Base-by-base conservation (phyloP, 2,888 invertebrate species). In the Cremastinae sp. region DNA sequence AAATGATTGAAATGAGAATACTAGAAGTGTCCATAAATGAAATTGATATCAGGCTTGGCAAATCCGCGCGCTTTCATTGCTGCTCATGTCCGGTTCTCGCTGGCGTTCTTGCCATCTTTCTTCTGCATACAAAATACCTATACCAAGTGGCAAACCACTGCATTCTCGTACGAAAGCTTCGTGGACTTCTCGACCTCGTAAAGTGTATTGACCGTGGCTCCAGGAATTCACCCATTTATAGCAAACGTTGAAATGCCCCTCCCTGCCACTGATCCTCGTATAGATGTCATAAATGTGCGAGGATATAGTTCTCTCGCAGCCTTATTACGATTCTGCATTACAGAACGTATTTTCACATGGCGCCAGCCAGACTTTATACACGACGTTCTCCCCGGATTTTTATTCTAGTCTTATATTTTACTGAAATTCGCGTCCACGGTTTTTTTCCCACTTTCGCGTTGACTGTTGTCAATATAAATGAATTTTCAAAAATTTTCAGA, bases 301-400 rank as follows among this genome's bases (percentile, higher is more conserved):
- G 75, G 28, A 28, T 28, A 82, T 81, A 84, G 83, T 79, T 75
- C 81, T 66, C 72, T 79, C 79, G 45, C 59, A 70, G 78, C 74
- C 81, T 83, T 84, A 83, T 85, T 84, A 84, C 81, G 77, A 73
- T 78, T 81, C 74, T 68, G 64, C 79, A 83, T 83, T 82, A 81
- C 79, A 66, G 61, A 20, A 41, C 64, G 59, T 68, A 74, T 56
- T 68, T 51, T 45, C 54, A 58, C 68, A 34, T 20, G 70, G 78
- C 76, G 71, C 77, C 78, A 68, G 61, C 49, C 47, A 9, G n/a
- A 18, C 47, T 16, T 22, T 14, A 47, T 10, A 20, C 7, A 58
- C 72, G 49, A 41, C 18, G n/a, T 45, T 59, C 9, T 14, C 18
- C 41, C 45, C 16, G 5, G 16, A 22, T 58, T 20, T 41, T 41